Percentiles rank a stretch among this genome's conserved stretches.
These are phyloP conservation scores for Scaptomyza tumidula DNA, from an alignment of 2,888 invertebrate genomes.

Conservation along the genomic window DNA sequence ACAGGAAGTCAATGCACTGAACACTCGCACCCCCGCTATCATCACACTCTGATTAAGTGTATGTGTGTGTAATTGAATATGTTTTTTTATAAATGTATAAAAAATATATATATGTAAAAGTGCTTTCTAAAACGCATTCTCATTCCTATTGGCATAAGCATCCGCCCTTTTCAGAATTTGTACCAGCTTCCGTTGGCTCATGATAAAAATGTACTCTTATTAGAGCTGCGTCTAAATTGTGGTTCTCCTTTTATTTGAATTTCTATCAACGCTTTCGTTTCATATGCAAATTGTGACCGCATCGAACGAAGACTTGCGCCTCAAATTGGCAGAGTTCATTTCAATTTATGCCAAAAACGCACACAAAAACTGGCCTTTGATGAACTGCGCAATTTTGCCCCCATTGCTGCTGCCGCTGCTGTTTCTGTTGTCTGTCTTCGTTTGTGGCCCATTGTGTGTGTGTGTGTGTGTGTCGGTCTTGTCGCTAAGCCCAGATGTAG, in stretches of 20 bases:
- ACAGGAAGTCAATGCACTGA: constrained; percentile 70
- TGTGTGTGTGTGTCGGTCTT: constrained; percentile 23
- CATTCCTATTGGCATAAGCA: constrained; percentile 13
- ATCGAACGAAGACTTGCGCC: constrained; percentile 14
- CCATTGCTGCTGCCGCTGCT: background rate
- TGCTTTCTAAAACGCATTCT: constrained; percentile 24
- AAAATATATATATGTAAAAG: background rate
- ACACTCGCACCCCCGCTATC: constrained; percentile 1
- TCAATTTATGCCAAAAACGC: constrained; percentile 72
- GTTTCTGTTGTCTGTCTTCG: background rate
- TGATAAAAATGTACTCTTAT: constrained; percentile 29
- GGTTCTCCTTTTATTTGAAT: constrained; percentile 5
- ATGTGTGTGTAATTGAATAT: constrained; percentile 62
- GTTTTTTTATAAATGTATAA: constrained; percentile 30
- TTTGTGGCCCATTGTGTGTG: constrained; percentile 32
- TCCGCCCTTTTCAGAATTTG: constrained; percentile 10
- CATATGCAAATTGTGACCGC: constrained; percentile 52
- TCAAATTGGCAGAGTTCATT: constrained; percentile 68
- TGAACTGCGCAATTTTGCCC: constrained; percentile 21
- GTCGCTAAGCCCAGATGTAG: constrained; percentile 70
- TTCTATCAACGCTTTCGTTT: constrained; percentile 24
- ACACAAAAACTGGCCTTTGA: background rate
- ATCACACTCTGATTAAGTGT: background rate
- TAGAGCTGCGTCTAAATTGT: constrained; percentile 1
- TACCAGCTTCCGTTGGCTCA: constrained; percentile 48